Evolutionary conservation across 2,797 vertebrate species (phyloP).

Genomic region (Enteromius unitaeniatus): DNA sequence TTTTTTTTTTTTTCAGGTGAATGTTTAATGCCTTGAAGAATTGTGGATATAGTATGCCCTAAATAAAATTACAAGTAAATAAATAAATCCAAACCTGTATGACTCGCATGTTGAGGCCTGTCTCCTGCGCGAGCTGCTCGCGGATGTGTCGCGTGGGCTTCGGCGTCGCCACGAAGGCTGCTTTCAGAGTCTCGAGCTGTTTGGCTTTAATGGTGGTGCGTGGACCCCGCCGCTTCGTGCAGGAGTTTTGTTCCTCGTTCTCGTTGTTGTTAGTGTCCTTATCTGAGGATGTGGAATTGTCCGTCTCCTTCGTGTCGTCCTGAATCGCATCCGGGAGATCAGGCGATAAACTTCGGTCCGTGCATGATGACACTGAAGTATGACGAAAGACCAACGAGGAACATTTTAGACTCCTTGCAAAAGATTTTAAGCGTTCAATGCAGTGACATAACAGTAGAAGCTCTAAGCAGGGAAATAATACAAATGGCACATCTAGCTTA

Average conservation of each 20-base stretch:
- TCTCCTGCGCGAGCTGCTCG: conserved; percentile 94
- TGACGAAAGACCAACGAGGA: conserved; percentile 28
- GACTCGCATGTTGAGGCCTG: conserved; percentile 93
- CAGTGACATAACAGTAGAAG: background rate
- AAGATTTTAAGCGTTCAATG: background rate
- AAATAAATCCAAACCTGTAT: conserved; percentile 81
- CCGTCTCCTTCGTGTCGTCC: conserved; percentile 95
- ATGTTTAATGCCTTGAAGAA: background rate
- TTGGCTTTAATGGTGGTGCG: conserved; percentile 98
- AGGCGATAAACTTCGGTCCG: conserved; percentile 95
- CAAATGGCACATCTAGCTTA: background rate
- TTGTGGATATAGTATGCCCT: background rate
- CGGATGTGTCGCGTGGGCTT: conserved; percentile 94
- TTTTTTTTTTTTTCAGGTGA: no score
- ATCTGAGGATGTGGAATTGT: conserved; percentile 95
- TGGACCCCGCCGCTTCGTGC: conserved; percentile 90
- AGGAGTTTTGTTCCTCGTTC: conserved; percentile 94
- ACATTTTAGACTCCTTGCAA: background rate
- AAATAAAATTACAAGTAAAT: background rate
- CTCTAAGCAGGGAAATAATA: background rate
- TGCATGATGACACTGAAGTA: conserved; percentile 92
- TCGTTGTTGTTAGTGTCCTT: conserved; percentile 96
- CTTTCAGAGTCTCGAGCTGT: conserved; percentile 94
- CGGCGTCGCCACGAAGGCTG: conserved; percentile 92
- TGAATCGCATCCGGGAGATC: conserved; percentile 91